Evolutionary conservation across 2,797 vertebrate genomes (phyloP), one percentile per base, ranked within the genome.

Genomic region (Varecia variegata): DNA sequence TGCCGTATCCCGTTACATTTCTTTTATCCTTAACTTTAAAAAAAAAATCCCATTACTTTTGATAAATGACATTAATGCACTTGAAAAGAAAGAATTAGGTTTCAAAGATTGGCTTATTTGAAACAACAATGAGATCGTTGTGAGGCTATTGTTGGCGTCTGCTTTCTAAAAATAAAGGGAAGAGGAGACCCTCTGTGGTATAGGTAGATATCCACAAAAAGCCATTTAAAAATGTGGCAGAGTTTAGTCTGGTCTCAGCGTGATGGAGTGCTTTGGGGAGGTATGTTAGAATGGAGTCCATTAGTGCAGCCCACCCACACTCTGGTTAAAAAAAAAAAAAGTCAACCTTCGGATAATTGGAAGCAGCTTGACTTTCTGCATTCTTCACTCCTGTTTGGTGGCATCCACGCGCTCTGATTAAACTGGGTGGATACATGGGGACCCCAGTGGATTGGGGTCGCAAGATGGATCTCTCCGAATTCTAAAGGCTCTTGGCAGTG

Each of bases 31-130:
- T 79, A 47, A 60, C 23, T 82, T 17, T 4, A n/a, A 20, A 2
- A 45, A 88, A 86, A 95, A 88, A 83, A 89, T 62, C 5, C 50
- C 32, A 65, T 94, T 92, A 40, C 47, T 95, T 93, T 82, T 88
- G 81, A 93, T 87, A 91, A 96, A 84, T 47, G 79, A 43, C 50
- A 5, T 87, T 87, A 88, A 94, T 95, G 79, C 50, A 74, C 43
- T 81, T 88, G 18, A 94, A 89, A 94, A 77, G 93, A 93, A 95
- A 92, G 79, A 67, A 58, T 6, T 25, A 40, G 45, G 56, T 73
- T 96, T 96, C 77, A 93, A 95, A 96, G 85, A 62, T 32, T 81
- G 87, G 90, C 74, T 97, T 95, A 79, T 95, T 96, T 90, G 81
- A 95, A 95, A 79, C 67, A 85, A 95, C 93, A 88, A n/a, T 74